Conservation (phyloP, 2,113 vertebrate genomes). For the Stercorarius parasiticus region DNA sequence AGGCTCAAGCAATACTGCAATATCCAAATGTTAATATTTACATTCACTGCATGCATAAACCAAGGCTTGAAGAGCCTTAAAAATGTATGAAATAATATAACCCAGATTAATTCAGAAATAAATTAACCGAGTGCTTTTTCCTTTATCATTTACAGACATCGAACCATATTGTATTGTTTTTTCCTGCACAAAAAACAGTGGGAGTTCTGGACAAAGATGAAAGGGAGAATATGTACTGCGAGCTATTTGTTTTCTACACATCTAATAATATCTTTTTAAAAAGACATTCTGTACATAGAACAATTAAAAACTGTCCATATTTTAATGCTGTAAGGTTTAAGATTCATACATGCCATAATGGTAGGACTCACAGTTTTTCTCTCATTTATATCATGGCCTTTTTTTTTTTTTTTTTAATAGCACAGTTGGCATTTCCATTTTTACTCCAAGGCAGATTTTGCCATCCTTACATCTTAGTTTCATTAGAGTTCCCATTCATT, state of each 20-base stretch:
- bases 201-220: constrained; percentile 59
- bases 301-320: neutral
- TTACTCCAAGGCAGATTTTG: constrained; percentile 3
- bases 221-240: neutral
- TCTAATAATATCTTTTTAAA: neutral
- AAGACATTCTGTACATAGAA: neutral
- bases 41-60: neutral
- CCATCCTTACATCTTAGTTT: constrained; percentile 26
- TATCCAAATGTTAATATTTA: neutral
- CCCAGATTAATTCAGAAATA: constrained; percentile 26
- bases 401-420: neutral
- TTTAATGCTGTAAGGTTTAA: neutral
- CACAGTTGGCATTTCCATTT: constrained; percentile 7
- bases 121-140: constrained; percentile 32
- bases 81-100: neutral
- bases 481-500: constrained; percentile 11
- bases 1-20: neutral
- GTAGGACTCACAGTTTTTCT: neutral
- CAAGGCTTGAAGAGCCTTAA: neutral
- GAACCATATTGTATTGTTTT: constrained; percentile 31
- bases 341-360: neutral
- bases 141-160: constrained; percentile 44
- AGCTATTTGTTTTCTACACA: constrained; percentile 26
- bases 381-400: neutral
- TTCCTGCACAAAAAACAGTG: constrained; percentile 10